These are phyloP conservation scores for Balearica regulorum DNA, from an alignment of 2,797 vertebrate genomes.

Conservation along the genomic window DNA sequence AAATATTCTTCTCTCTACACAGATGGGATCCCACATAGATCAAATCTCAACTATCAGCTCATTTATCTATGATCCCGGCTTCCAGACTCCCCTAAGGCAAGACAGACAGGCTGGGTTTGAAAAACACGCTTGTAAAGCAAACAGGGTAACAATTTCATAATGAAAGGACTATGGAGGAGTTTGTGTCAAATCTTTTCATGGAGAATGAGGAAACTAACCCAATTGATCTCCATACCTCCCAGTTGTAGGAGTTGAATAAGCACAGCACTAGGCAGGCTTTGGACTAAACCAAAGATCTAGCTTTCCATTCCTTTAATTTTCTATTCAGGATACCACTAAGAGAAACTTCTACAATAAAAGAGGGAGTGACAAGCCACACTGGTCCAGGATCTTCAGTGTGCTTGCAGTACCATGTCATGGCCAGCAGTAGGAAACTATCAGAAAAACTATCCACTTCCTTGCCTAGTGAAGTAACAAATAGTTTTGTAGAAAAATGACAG, in stretches of 20 bases:
- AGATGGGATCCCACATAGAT: background rate
- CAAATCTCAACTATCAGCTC: background rate
- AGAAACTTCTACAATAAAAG: background rate
- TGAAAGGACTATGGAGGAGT: background rate
- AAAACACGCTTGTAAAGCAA: background rate
- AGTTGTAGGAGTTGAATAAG: background rate
- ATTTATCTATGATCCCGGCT: background rate
- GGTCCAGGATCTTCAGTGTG: background rate
- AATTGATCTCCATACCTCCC: background rate
- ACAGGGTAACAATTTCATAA: background rate
- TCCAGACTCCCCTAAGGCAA: background rate
- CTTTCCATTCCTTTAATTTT: background rate
- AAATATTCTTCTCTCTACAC: background rate
- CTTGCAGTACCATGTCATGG: rapidly evolving
- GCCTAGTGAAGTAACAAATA: background rate
- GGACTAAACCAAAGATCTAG: background rate
- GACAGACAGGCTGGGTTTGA: background rate
- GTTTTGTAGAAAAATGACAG: background rate
- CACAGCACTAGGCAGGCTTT: background rate
- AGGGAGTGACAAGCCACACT: background rate
- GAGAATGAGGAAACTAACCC: background rate
- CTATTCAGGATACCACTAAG: background rate
- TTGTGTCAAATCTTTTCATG: background rate
- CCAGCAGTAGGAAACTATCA: background rate
- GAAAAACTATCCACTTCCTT: background rate